phyloP scores from a whole-genome alignment of 2,888 invertebrate genomes.

The Phaonia tiefii region DNA sequence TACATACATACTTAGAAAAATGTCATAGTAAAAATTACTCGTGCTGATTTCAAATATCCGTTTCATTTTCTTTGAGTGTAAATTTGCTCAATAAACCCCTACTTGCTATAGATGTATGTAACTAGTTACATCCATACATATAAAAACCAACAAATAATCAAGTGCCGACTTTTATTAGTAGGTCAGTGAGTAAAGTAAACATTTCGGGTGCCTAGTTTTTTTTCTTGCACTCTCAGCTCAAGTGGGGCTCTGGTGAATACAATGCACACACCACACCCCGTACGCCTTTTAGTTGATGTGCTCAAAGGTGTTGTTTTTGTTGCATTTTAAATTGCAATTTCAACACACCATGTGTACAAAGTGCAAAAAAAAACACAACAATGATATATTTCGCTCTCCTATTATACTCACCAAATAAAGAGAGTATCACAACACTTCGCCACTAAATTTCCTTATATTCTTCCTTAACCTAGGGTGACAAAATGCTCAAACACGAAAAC shows the following conservation, averaged over 20 bases:
- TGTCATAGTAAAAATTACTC: too few relatives aligned
- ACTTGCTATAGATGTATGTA: not conserved
- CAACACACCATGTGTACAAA: not conserved
- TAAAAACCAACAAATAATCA: constrained; percentile 5
- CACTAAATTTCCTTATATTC: too few relatives aligned
- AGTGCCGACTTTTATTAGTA: constrained; percentile 2
- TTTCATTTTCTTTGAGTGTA: not conserved
- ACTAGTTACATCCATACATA: too few relatives aligned
- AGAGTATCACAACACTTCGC: constrained; percentile 9
- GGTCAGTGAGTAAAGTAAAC: constrained; percentile 35
- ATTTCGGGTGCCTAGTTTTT: constrained; percentile 20
- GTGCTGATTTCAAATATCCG: too few relatives aligned
- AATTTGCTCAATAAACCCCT: not conserved
- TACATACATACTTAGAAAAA: too few relatives aligned
- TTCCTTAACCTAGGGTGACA: too few relatives aligned
- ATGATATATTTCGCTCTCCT: too few relatives aligned
- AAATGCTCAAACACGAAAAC: too few relatives aligned
- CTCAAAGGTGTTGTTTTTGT: not conserved
- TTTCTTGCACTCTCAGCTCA: not conserved
- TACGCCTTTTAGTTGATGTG: not conserved
- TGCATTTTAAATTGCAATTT: constrained; percentile 23
- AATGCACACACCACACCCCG: constrained; percentile 12
- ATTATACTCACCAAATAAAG: too few relatives aligned
- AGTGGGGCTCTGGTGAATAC: not conserved
- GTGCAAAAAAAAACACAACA: too few relatives aligned